Base-by-base conservation (phyloP, 1,140 invertebrate genomes). In the Homarus americanus region DNA sequence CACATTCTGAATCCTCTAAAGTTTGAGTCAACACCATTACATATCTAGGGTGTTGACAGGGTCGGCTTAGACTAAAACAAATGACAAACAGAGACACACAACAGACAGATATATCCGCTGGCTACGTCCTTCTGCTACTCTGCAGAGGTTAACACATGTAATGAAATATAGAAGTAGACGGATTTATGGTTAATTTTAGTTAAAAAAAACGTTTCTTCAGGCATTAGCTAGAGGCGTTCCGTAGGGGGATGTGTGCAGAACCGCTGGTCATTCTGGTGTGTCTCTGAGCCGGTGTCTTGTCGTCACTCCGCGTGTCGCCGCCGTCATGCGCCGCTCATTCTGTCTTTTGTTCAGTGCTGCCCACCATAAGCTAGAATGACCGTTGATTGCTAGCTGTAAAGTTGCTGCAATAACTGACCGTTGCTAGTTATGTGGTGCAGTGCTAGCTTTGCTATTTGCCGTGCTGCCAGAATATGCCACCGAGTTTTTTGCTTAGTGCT, bases 111-210 rank as follows among this genome's bases (percentile, higher is more conserved):
- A 32, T 24, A 69, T 28, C 63, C 63, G 63, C 63, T 69, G 44
- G n/a, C 63, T 69, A 69, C 63, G n/a, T 69, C 63, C 63, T 69
- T 28, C 63, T 69, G 63, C n/a, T 69, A 32, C 28, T 10, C n/a
- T 69, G 63, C n/a, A 69, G 63, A 32, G 63, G 63, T 17, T 69
- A 69, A 32, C n/a, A 69, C 63, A 69, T 32, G 44, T 7, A 49
- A 49, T 5, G 12, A 49, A 49, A 49, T 7, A 15, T 49, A 5
- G 44, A 7, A 49, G n/a, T n/a, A 58, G 7, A 69, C 4, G 5
- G 12, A 20, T 20, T 32, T 7, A 69, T 32, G 63, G 58, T 63
- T 63, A 63, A 63, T 63, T n/a, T 1, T 69, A 69, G 63, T 69
- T 69, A 69, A 69, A n/a, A n/a, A n/a, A n/a, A n/a, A n/a, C n/a